Conservation (phyloP, 2,797 vertebrate genomes). For the Meda fulgida region DNA sequence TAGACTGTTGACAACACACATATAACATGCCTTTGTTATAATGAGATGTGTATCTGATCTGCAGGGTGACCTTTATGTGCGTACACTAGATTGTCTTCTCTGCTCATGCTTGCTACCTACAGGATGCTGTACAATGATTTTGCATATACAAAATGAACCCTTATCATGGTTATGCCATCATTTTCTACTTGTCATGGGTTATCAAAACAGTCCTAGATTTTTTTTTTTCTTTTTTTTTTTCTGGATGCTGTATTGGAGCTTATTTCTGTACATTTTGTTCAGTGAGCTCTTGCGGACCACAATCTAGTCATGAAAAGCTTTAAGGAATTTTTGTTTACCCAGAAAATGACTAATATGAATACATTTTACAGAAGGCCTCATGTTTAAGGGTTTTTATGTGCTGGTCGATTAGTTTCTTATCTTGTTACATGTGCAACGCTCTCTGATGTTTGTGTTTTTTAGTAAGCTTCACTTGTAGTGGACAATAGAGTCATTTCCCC, state of each 20-base stretch:
- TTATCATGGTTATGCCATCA: slow-evolving; percentile 1
- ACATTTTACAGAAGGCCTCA: not conserved
- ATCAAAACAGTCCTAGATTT: slow-evolving; percentile 16
- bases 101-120: slow-evolving; percentile 8
- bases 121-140: slow-evolving; percentile 42
- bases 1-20: not conserved
- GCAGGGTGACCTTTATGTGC: not conserved
- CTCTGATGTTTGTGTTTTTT: slow-evolving; percentile 16
- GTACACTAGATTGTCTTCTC: not conserved
- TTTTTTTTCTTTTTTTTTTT: not conserved
- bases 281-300: not conserved
- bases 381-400: not conserved
- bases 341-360: not conserved
- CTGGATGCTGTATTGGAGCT: not conserved
- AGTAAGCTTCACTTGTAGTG: slow-evolving; percentile 17
- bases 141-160: slow-evolving; percentile 53
- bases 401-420: not conserved
- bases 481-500: slow-evolving; percentile 26
- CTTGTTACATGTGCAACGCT: not conserved
- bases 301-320: not conserved
- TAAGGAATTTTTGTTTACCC: not conserved
- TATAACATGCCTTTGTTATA: slow-evolving; percentile 2
- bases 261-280: not conserved
- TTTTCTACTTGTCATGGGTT: slow-evolving; percentile 27
- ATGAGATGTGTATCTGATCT: slow-evolving; percentile 16